Conservation (phyloP, 2,113 vertebrate genomes). For the Sphyrna mokarran region DNA sequence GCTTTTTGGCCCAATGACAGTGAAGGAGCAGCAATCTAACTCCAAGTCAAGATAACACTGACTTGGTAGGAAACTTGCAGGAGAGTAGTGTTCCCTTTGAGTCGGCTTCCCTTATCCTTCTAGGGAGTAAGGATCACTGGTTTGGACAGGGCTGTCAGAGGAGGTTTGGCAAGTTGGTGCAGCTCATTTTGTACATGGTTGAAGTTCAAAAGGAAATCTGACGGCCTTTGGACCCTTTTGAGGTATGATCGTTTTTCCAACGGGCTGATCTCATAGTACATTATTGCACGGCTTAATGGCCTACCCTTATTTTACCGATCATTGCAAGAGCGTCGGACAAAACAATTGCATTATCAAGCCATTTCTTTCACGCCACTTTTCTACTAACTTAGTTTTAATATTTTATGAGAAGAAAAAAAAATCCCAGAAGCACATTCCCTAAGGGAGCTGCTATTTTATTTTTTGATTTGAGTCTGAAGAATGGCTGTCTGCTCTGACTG, state of each 20-base stretch:
- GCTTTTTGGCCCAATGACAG: background rate
- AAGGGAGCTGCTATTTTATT: constrained; percentile 59
- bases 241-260: background rate
- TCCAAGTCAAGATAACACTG: background rate
- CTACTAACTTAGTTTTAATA: constrained; percentile 37
- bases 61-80: background rate
- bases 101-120: background rate
- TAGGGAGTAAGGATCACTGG: background rate
- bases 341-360: constrained; percentile 20
- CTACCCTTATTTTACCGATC: background rate
- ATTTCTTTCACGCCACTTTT: background rate
- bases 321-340: background rate
- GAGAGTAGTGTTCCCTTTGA: background rate
- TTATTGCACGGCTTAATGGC: background rate
- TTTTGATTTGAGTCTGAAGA: constrained; percentile 62
- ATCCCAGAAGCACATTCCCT: constrained; percentile 61
- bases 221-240: background rate
- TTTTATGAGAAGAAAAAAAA: constrained; percentile 47
- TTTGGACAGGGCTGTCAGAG: background rate
- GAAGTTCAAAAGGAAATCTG: background rate
- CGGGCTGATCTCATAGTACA: background rate
- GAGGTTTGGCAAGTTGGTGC: background rate
- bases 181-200: background rate
- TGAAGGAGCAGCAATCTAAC: background rate
- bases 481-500: constrained; percentile 83